These are phyloP conservation scores for Megaceryle torquata DNA, from an alignment of 2,113 vertebrate species.

Conservation along the genomic window DNA sequence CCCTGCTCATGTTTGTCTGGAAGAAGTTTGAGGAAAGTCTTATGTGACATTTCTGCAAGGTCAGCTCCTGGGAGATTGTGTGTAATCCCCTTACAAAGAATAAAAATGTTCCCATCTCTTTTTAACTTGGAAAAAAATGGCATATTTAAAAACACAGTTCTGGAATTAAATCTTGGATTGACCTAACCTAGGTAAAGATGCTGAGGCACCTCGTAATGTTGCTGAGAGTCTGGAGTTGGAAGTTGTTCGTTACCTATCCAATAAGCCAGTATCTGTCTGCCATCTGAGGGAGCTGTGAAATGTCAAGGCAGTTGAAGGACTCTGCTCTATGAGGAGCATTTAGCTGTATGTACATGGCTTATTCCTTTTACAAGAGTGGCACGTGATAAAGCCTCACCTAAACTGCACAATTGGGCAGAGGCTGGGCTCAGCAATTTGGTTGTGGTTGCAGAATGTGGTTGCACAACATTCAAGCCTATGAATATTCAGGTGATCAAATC, in stretches of 20 bases:
- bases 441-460: too few relatives aligned
- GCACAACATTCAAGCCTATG: neutral
- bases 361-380: neutral
- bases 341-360: fast-evolving
- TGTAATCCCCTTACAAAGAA: neutral
- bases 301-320: neutral
- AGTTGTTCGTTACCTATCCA: neutral
- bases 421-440: neutral
- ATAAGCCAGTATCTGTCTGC: too few relatives aligned
- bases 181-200: neutral
- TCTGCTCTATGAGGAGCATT: neutral
- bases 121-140: neutral
- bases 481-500: neutral
- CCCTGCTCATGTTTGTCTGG: neutral
- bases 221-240: neutral
- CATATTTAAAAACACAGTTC: neutral
- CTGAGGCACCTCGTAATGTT: neutral
- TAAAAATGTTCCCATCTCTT: neutral
- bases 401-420: neutral
- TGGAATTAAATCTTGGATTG: neutral
- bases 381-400: neutral
- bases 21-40: neutral
- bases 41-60: fast-evolving
- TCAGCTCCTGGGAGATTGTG: neutral
- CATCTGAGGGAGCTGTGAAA: neutral